These are phyloP conservation scores for Bettongia penicillata DNA, from an alignment of 2,113 vertebrate species.

Conservation along the genomic window DNA sequence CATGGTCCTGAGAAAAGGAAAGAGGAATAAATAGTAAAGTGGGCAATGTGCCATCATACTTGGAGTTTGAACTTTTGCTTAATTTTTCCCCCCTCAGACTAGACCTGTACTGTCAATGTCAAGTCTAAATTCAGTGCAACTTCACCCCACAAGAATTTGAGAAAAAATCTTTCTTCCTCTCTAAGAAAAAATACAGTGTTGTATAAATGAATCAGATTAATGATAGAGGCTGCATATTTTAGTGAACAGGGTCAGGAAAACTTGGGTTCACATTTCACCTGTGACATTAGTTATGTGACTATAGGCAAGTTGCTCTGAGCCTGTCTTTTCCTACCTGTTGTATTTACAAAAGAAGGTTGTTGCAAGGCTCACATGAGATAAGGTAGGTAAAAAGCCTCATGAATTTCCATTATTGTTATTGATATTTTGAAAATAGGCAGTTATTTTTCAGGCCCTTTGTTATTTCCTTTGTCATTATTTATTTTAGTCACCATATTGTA, in stretches of 20 bases:
- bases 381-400: background rate
- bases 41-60: background rate
- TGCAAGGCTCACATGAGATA: background rate
- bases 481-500: background rate
- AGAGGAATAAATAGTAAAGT: background rate
- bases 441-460: background rate
- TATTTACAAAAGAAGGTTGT: background rate
- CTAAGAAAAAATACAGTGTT: conserved; percentile 22
- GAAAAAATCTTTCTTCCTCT: background rate
- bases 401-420: background rate
- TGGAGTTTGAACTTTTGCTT: background rate
- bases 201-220: background rate
- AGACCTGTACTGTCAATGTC: background rate
- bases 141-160: background rate
- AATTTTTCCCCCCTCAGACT: no score
- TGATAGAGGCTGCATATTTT: background rate
- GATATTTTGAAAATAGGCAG: background rate
- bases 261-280: background rate
- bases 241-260: background rate
- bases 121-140: background rate
- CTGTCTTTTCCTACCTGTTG: background rate
- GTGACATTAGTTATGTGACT: background rate
- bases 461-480: background rate
- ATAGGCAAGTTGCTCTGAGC: background rate
- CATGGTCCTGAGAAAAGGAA: background rate